These are phyloP conservation scores for Chloropsis hardwickii DNA, from an alignment of 2,113 vertebrate species.

Conservation along the genomic window DNA sequence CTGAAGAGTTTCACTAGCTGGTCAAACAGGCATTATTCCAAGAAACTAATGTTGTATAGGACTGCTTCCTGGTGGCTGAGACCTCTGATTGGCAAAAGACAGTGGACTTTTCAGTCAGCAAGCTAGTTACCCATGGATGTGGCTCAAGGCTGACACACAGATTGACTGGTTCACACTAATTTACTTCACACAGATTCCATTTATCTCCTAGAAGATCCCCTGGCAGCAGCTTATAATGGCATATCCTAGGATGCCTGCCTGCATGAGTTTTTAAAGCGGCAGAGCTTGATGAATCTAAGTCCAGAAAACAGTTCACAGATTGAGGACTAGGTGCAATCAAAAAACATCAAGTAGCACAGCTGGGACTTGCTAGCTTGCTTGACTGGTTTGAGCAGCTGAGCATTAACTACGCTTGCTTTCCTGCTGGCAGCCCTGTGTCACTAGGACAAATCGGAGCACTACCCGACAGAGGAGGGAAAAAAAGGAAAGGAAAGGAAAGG, in stretches of 20 bases:
- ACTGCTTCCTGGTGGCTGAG: constrained; percentile 58
- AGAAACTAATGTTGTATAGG: constrained; percentile 41
- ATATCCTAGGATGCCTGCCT: constrained; percentile 78
- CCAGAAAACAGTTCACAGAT: constrained; percentile 77
- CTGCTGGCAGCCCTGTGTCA: constrained; percentile 64
- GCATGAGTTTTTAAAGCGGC: constrained; percentile 73
- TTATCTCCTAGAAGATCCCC: constrained; percentile 82
- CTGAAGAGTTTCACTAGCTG: constrained; percentile 23
- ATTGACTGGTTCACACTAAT: constrained; percentile 87
- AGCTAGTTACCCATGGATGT: constrained; percentile 77
- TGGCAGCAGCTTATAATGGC: constrained; percentile 81
- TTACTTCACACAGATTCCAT: constrained; percentile 85
- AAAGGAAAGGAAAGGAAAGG: no score
- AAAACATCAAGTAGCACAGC: constrained; percentile 76
- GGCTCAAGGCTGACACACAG: constrained; percentile 78
- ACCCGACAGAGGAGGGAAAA: not conserved
- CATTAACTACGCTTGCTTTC: constrained; percentile 70
- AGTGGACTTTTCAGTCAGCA: constrained; percentile 67
- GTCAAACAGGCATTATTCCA: constrained; percentile 50
- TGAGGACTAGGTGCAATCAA: constrained; percentile 76
- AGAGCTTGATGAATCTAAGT: constrained; percentile 77
- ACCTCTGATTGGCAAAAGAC: constrained; percentile 63
- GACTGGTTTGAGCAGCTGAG: constrained; percentile 74
- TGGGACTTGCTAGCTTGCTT: constrained; percentile 73
- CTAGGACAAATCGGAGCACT: constrained; percentile 56